phyloP scores from a whole-genome alignment of 2,797 vertebrate species.

The Rhadinocentrus ornatus region DNA sequence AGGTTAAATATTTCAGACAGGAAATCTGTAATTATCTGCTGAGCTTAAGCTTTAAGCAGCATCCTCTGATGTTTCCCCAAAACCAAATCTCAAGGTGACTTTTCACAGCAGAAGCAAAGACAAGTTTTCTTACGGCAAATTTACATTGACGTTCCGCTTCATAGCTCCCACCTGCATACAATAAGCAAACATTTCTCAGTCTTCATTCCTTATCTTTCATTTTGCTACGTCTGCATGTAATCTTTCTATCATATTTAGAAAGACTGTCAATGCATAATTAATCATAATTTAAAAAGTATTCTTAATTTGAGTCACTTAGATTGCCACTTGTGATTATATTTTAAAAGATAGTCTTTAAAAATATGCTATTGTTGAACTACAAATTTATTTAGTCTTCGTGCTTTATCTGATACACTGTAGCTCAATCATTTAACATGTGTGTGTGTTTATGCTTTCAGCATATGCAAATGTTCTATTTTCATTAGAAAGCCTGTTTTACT shows the following conservation, averaged over 20 bases:
- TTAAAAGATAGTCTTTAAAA: constrained; percentile 25
- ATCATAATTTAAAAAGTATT: constrained; percentile 76
- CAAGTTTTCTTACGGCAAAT: constrained; percentile 67
- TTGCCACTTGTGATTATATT: constrained; percentile 56
- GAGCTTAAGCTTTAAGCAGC: constrained; percentile 62
- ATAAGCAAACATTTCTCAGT: constrained; percentile 60
- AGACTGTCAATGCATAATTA: constrained; percentile 79
- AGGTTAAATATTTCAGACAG: constrained; percentile 63
- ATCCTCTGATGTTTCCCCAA: constrained; percentile 62
- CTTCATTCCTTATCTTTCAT: constrained; percentile 64
- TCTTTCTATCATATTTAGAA: constrained; percentile 76
- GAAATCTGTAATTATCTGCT: constrained; percentile 73
- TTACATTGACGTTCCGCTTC: constrained; percentile 71
- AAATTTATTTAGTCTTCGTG: constrained; percentile 46
- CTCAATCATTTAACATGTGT: constrained; percentile 26
- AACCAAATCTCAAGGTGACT: constrained; percentile 76
- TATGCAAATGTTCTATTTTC: constrained; percentile 72
- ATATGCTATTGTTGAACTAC: constrained; percentile 56
- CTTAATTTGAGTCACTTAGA: constrained; percentile 73
- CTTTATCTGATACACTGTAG: constrained; percentile 35
- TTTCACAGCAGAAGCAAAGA: constrained; percentile 34
- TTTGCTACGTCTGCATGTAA: constrained; percentile 59
- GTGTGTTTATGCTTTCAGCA: constrained; percentile 53
- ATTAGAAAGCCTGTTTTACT: constrained; percentile 56
- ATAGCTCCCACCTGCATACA: constrained; percentile 65